Conservation (phyloP, 2,797 vertebrate genomes). For the Danio kyathit region DNA sequence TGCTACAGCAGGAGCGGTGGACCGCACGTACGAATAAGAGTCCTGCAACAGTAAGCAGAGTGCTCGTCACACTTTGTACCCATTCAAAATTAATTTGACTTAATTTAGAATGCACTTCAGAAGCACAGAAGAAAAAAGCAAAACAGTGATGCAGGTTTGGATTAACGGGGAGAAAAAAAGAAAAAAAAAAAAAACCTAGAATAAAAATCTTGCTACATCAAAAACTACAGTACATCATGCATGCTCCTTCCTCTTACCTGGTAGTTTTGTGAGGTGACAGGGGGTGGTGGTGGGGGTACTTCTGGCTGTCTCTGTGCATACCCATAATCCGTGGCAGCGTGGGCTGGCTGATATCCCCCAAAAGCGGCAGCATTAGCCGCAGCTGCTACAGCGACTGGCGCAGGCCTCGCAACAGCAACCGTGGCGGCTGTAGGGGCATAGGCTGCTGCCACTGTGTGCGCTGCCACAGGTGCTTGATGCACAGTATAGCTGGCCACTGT, state of each 20-base stretch:
- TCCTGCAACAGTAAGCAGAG: slow-evolving; percentile 80
- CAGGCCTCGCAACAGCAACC: slow-evolving; percentile 91
- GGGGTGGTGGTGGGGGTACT: slow-evolving; percentile 94
- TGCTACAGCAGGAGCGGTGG: slow-evolving; percentile 91
- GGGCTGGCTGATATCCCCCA: slow-evolving; percentile 91
- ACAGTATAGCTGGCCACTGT: slow-evolving; percentile 99
- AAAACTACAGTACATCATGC: not conserved
- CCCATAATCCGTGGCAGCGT: slow-evolving; percentile 91
- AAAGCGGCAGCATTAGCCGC: slow-evolving; percentile 93
- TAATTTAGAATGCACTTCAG: not conserved
- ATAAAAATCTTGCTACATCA: not conserved
- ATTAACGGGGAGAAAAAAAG: not conserved
- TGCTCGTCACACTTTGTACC: not conserved
- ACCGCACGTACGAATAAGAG: slow-evolving; percentile 94
- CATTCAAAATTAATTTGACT: not conserved
- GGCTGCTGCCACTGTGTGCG: slow-evolving; percentile 93
- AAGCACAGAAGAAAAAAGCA: not conserved
- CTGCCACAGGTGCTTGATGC: slow-evolving; percentile 95
- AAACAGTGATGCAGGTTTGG: not conserved
- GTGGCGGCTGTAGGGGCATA: slow-evolving; percentile 94
- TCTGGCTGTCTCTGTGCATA: slow-evolving; percentile 95
- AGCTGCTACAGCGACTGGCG: slow-evolving; percentile 90
- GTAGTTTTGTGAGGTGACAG: slow-evolving; percentile 96
- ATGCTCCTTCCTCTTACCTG: slow-evolving; percentile 80
- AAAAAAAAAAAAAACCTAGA: not conserved